Percentiles rank a stretch among this genome's conserved stretches.
Evolutionary conservation across 2,113 vertebrate genomes (phyloP).

Genomic region (Aepyceros melampus): DNA sequence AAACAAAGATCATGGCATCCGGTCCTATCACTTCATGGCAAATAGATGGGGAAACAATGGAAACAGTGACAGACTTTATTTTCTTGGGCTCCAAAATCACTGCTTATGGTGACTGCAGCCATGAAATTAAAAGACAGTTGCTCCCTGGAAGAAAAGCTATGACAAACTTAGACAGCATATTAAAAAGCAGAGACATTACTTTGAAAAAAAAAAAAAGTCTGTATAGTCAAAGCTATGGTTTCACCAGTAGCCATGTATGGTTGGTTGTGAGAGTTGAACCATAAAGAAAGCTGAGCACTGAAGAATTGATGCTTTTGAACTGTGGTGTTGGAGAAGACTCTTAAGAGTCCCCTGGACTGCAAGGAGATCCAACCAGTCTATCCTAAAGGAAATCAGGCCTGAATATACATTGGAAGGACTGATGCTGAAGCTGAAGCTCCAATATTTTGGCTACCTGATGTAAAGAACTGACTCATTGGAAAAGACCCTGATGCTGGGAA

Average conservation of each 20-base stretch:
- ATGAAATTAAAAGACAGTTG: background rate
- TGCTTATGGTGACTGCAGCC: background rate
- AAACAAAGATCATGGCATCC: background rate
- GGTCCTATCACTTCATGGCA: background rate
- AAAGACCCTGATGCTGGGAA: background rate
- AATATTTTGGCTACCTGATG: background rate
- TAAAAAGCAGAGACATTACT: background rate
- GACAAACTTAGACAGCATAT: background rate
- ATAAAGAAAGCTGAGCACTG: background rate
- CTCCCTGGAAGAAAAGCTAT: background rate
- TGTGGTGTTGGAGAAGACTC: background rate
- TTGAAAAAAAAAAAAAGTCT: background rate
- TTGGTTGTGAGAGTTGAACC: background rate
- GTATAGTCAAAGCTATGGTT: background rate
- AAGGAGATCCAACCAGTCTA: background rate
- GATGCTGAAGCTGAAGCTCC: background rate
- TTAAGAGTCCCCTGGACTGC: background rate
- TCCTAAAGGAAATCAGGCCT: background rate
- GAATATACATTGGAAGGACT: background rate
- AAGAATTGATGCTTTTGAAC: background rate
- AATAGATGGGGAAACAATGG: background rate
- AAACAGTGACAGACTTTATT: background rate
- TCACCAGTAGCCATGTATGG: background rate
- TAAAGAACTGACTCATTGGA: background rate
- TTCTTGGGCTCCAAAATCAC: background rate